Conservation (phyloP, 2,113 vertebrate species). For the Indri indri region DNA sequence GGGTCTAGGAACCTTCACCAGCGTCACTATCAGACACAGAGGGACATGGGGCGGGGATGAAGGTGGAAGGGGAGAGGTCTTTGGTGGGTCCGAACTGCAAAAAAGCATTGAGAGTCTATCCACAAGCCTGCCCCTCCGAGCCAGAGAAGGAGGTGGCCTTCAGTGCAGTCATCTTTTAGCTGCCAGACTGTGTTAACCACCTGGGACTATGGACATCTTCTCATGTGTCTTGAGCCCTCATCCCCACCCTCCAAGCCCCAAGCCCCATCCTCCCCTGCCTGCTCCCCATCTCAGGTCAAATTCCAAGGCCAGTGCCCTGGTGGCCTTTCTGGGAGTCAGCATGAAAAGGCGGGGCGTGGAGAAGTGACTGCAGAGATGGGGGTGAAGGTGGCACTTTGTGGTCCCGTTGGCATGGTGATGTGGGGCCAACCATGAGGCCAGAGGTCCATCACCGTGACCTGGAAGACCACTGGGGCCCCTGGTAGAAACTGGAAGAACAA, state of each 20-base stretch:
- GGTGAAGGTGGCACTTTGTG: not conserved
- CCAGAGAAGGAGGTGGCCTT: not conserved
- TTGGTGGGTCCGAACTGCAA: not conserved
- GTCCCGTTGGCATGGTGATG: slow-evolving; percentile 70
- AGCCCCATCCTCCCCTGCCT: not conserved
- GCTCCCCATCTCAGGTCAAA: slow-evolving; percentile 16
- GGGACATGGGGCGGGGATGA: not conserved
- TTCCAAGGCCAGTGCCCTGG: slow-evolving; percentile 2
- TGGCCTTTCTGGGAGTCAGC: slow-evolving; percentile 11
- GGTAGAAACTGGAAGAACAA: slow-evolving; percentile 78
- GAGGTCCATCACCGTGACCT: slow-evolving; percentile 78
- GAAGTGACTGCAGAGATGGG: not conserved
- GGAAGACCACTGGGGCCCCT: slow-evolving; percentile 66
- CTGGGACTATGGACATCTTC: not conserved
- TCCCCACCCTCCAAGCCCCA: not conserved
- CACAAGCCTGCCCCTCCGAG: not conserved
- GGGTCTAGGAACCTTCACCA: not conserved
- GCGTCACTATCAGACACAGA: not conserved
- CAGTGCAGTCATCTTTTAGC: not conserved
- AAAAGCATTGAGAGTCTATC: not conserved
- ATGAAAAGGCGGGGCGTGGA: not conserved
- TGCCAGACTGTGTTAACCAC: slow-evolving; percentile 34
- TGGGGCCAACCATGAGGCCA: slow-evolving; percentile 77
- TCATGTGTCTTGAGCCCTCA: not conserved
- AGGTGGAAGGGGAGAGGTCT: not conserved